Conservation (phyloP, 2,797 vertebrate species). For the Hafferia zeledoni region DNA sequence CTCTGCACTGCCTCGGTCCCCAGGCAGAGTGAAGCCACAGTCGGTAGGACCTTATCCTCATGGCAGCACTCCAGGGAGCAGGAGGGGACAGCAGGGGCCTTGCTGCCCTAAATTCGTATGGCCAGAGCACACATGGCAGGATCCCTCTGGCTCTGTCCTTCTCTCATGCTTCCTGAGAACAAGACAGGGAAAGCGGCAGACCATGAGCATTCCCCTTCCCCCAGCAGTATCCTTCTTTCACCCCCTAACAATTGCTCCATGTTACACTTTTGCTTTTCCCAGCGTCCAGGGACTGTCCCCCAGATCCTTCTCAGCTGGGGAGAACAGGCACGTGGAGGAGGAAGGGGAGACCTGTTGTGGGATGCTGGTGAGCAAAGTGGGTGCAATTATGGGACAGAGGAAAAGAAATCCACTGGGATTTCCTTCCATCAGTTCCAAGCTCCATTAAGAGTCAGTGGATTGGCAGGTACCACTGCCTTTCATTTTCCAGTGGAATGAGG, state of each 20-base stretch:
- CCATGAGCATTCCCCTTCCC: fast-evolving
- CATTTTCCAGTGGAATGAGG: background rate
- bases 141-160: background rate
- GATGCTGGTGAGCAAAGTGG: background rate
- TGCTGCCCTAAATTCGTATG: background rate
- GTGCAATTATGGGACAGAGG: background rate
- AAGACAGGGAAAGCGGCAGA: fast-evolving
- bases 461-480: background rate
- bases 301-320: background rate
- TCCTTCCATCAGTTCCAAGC: background rate
- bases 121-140: background rate
- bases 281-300: background rate
- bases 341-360: background rate
- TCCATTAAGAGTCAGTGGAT: background rate
- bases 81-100: background rate
- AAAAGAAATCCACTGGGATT: background rate
- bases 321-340: background rate
- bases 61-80: background rate
- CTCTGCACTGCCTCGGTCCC: background rate
- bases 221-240: background rate
- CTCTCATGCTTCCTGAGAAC: background rate
- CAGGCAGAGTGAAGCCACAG: background rate
- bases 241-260: background rate
- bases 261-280: background rate
- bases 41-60: background rate